Evolutionary conservation across 2,797 vertebrate species (phyloP), one percentile per base, ranked within the genome.

Genomic region (Bovichtus variegatus): DNA sequence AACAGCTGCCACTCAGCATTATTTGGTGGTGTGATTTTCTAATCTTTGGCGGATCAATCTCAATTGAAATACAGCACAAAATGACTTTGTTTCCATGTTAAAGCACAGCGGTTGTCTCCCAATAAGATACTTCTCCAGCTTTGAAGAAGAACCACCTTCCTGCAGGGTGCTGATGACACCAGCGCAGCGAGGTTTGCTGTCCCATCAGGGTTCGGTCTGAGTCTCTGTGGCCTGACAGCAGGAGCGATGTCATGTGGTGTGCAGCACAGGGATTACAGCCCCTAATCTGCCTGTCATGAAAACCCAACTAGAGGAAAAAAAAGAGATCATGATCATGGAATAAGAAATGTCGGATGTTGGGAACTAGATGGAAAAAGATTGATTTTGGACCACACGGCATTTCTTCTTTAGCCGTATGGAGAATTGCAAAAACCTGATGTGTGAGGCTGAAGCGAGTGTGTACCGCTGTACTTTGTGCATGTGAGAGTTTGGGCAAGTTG

Each of bases 261-360:
- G 38, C 62, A 64, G 83, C 59, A 34, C n/a, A 46, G 83, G 83
- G 92, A 93, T 93, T 93, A 93, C 50, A 77, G 78, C 54, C 51
- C 36, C 23, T 92, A 93, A 93, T 93, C 91, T 88, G 74, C 72
- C 79, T 78, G 76, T 89, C 87, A 84, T 83, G 82, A 86, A 86
- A 87, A 85, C 74, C 41, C 75, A 79, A 79, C 58, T n/a, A 46
- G 76, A 82, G 36, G 29, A 27, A 71, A 50, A 72, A 71, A 72
- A 29, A 73, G 71, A 50, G 72, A 70, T 72, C 50, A 51, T 65
- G 41, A 65, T 80, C 21, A 58, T 40, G 18, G 71, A 78, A 65
- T 44, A 65, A 60, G 29, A 71, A 76, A 75, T 65, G 69, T 31
- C 0, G 16, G 71, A 74, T 65, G 69, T 19, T 6, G 47, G 23